Conservation (phyloP, 2,797 vertebrate genomes). For the Anguilla anguilla region DNA sequence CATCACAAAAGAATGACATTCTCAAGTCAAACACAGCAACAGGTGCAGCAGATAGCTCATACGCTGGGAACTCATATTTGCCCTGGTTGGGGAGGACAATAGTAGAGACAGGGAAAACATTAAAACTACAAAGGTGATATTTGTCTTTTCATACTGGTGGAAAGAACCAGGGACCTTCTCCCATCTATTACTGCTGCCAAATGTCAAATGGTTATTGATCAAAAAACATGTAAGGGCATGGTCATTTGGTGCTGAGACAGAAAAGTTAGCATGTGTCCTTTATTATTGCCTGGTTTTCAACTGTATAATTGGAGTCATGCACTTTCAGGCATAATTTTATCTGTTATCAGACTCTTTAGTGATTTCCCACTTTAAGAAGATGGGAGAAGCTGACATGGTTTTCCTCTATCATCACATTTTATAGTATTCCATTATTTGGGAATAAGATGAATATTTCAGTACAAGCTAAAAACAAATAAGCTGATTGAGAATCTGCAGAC, state of each 20-base stretch:
- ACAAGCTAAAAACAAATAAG: not conserved
- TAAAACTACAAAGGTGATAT: not conserved
- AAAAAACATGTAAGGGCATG: not conserved
- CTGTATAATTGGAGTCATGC: not conserved
- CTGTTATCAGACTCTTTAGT: not conserved
- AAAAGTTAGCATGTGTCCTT: not conserved
- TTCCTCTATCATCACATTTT: not conserved
- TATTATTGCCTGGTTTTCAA: not conserved
- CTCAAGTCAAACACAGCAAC: slow-evolving; percentile 23
- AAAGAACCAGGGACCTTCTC: not conserved
- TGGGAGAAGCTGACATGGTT: not conserved
- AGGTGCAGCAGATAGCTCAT: not conserved
- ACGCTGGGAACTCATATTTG: not conserved
- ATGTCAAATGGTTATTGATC: slow-evolving; percentile 7
- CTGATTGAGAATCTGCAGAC: not conserved
- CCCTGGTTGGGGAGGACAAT: not conserved
- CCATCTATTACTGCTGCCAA: not conserved
- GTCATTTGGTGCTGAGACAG: not conserved
- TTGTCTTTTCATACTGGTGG: slow-evolving; percentile 1
- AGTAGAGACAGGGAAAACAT: not conserved
- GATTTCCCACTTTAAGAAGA: not conserved
- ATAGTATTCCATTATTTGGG: not conserved
- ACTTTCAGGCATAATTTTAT: not conserved
- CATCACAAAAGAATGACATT: not conserved
- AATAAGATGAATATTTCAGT: not conserved